These are phyloP conservation scores for Scomber colias DNA, from an alignment of 2,113 vertebrate species.

Conservation along the genomic window DNA sequence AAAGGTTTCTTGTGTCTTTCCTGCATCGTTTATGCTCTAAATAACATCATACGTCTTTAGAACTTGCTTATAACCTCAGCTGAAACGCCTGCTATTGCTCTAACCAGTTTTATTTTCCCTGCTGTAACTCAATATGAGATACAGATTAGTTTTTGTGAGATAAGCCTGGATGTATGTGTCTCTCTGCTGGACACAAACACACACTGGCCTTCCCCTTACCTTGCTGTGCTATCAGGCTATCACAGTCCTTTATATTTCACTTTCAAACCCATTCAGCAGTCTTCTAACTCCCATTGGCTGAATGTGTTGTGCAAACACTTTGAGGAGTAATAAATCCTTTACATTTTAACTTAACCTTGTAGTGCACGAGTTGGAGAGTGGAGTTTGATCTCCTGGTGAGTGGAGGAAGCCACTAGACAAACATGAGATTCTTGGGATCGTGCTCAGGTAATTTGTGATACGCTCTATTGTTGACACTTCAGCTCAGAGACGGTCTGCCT, in stretches of 20 bases:
- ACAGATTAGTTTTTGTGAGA: conserved; percentile 7
- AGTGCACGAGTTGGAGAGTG: conserved; percentile 52
- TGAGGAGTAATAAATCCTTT: conserved; percentile 74
- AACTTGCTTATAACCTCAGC: conserved; percentile 11
- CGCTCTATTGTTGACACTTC: conserved; percentile 1
- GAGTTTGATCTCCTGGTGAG: conserved; percentile 80
- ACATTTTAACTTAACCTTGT: conserved; percentile 78
- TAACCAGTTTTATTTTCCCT: background rate
- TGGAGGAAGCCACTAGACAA: conserved; percentile 3
- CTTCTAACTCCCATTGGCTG: conserved; percentile 8
- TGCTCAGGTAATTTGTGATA: conserved; percentile 2
- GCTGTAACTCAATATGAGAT: background rate
- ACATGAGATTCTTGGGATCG: background rate
- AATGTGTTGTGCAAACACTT: conserved; percentile 37
- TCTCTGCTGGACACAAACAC: background rate
- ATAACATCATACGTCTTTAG: background rate
- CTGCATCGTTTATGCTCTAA: background rate
- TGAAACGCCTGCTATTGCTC: conserved; percentile 7
- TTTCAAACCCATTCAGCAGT: conserved; percentile 14
- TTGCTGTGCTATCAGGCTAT: background rate
- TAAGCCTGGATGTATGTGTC: background rate
- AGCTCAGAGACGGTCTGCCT: background rate
- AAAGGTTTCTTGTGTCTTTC: background rate
- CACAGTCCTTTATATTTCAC: too few species aligned
- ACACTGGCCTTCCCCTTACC: background rate